Evolutionary conservation across 2,888 invertebrate species (phyloP).

Genomic region (Coelinius sp.): DNA sequence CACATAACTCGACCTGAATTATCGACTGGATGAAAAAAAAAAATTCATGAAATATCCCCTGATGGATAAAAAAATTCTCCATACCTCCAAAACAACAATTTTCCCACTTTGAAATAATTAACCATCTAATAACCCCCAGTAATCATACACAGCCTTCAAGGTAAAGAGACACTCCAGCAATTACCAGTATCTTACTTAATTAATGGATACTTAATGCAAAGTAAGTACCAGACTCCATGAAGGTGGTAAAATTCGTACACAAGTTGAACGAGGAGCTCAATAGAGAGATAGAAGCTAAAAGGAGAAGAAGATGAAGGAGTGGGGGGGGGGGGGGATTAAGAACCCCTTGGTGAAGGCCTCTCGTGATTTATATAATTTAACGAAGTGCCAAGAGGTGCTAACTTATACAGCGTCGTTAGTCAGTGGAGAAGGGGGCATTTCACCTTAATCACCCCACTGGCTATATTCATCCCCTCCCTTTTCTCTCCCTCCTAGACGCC

Average conservation of each 20-base stretch:
- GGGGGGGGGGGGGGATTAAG: constrained; percentile 48
- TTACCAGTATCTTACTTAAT: constrained; percentile 60
- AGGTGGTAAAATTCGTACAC: background rate
- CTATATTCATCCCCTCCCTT: constrained; percentile 1
- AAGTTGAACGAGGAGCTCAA: background rate
- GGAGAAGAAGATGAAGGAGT: too few species aligned
- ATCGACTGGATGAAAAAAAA: too few species aligned
- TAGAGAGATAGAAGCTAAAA: constrained; percentile 12
- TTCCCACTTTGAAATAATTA: constrained; percentile 36
- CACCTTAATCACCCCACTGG: constrained; percentile 39
- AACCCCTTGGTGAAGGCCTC: constrained; percentile 63
- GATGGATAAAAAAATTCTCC: too few species aligned
- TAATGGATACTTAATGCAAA: constrained; percentile 64
- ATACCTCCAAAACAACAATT: background rate
- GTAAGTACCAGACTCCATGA: constrained; percentile 49
- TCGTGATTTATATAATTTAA: constrained; percentile 69
- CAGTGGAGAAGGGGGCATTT: constrained; percentile 46
- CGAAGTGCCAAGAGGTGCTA: constrained; percentile 63
- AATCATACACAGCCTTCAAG: constrained; percentile 38
- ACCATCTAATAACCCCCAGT: background rate
- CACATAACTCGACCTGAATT: too few species aligned
- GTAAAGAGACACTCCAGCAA: constrained; percentile 54
- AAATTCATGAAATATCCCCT: too few species aligned
- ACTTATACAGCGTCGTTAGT: constrained; percentile 59
- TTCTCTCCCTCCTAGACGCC: constrained; percentile 3